phyloP scores from a whole-genome alignment of 2,797 vertebrate genomes.

The Moxostoma hubbsi region DNA sequence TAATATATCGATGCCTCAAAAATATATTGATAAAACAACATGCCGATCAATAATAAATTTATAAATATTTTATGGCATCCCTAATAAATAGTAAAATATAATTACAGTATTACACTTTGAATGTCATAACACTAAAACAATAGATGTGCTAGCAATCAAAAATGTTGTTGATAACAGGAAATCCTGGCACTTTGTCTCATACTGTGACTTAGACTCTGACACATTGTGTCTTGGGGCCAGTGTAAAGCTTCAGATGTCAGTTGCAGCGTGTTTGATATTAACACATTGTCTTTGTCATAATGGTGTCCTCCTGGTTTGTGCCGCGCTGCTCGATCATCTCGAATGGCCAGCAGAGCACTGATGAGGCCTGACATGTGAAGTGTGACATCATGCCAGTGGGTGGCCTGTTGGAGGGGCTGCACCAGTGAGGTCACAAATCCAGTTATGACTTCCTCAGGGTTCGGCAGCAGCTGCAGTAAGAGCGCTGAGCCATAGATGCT shows the following conservation, averaged over 20 bases:
- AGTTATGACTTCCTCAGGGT: constrained; percentile 64
- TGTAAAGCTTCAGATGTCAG: constrained; percentile 52
- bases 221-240: constrained; percentile 45
- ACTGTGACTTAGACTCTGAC: constrained; percentile 34
- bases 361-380: constrained; percentile 75
- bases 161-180: constrained; percentile 19
- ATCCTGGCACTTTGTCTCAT: constrained; percentile 32
- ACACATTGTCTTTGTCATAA: constrained; percentile 68
- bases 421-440: constrained; percentile 72
- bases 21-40: no score
- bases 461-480: constrained; percentile 29
- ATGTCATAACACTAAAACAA: background rate
- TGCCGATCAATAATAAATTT: no score
- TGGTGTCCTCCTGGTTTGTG: constrained; percentile 70
- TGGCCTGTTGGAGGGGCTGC: constrained; percentile 59
- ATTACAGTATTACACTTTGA: background rate
- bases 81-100: background rate
- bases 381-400: constrained; percentile 74
- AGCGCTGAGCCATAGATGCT: constrained; percentile 21
- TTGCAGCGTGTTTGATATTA: constrained; percentile 55
- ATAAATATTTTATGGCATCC: no score
- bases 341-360: constrained; percentile 52
- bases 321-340: constrained; percentile 40
- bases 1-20: no score
- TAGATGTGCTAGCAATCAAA: constrained; percentile 1